Percentiles rank a stretch among this genome's conserved stretches.
phyloP scores from a whole-genome alignment of 2,113 vertebrate species.

The Pangasianodon hypophthalmus region DNA sequence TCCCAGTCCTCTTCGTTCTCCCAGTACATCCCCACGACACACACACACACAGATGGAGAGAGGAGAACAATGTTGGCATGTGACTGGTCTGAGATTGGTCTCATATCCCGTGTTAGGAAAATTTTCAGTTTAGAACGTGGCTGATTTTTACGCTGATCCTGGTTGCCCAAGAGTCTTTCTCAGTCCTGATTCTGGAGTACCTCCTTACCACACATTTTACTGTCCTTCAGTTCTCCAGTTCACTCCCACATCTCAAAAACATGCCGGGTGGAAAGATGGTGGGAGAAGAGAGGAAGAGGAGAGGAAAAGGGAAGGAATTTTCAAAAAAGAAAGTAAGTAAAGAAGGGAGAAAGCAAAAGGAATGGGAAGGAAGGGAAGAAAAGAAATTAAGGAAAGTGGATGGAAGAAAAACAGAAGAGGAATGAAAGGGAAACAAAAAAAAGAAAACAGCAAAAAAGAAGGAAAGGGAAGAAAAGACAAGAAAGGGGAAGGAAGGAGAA shows the following conservation, averaged over 20 bases:
- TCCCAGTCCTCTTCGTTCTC: constrained; percentile 12
- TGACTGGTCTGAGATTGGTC: background rate
- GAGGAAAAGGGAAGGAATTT: background rate
- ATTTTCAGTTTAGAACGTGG: background rate
- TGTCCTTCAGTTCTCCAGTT: background rate
- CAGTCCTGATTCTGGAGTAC: background rate
- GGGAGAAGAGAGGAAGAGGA: background rate
- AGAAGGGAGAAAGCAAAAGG: too few relatives aligned
- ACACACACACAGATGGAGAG: background rate
- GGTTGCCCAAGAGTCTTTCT: background rate
- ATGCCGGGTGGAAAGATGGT: background rate
- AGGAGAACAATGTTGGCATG: constrained; percentile 1
- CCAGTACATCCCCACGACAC: background rate
- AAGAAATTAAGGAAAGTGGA: background rate
- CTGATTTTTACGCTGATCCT: background rate
- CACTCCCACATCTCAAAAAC: background rate
- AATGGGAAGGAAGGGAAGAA: background rate
- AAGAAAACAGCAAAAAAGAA: background rate
- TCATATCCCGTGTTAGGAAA: background rate
- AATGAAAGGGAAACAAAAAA: background rate
- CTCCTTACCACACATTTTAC: too few relatives aligned
- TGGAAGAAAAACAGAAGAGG: background rate
- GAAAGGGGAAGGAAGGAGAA: background rate
- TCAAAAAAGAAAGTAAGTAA: background rate
- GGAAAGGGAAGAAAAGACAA: background rate